phyloP scores from a whole-genome alignment of 1,140 invertebrate genomes.

The Ceratosolen fusciceps region DNA sequence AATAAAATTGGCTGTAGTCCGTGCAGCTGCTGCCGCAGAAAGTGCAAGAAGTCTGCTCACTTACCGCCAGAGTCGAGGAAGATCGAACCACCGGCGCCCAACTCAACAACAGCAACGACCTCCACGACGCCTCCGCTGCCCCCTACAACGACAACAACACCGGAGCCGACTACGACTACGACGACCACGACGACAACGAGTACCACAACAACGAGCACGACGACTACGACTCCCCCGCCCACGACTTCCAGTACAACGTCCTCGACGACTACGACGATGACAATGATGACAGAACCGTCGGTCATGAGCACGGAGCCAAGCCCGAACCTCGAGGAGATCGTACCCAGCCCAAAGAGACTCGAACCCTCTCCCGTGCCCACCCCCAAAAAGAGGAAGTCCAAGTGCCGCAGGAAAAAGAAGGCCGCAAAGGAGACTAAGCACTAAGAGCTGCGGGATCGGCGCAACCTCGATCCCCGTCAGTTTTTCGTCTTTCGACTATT shows the following conservation, averaged over 20 bases:
- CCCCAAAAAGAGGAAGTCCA: constrained; percentile 7
- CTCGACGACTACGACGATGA: neutral
- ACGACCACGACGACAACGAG: neutral
- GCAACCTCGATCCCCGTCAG: neutral
- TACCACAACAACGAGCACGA: neutral
- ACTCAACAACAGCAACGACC: neutral
- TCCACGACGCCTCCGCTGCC: neutral
- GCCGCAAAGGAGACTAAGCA: neutral
- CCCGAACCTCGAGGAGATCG: neutral
- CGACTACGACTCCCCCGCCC: neutral
- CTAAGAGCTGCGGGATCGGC: neutral
- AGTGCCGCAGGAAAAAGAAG: constrained; percentile 19
- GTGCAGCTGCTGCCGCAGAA: neutral
- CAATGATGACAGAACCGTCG: neutral
- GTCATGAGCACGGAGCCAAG: neutral
- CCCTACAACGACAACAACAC: neutral
- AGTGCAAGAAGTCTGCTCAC: neutral
- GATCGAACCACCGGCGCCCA: neutral
- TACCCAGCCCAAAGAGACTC: too few species aligned
- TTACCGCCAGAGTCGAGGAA: neutral
- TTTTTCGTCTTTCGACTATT: constrained; percentile 24
- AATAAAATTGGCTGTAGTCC: neutral
- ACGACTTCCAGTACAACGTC: neutral
- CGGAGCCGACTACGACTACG: neutral
- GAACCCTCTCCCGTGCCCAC: neutral